These are phyloP conservation scores for Peromyscus leucopus DNA, from an alignment of 2,113 vertebrate genomes.

Conservation along the genomic window DNA sequence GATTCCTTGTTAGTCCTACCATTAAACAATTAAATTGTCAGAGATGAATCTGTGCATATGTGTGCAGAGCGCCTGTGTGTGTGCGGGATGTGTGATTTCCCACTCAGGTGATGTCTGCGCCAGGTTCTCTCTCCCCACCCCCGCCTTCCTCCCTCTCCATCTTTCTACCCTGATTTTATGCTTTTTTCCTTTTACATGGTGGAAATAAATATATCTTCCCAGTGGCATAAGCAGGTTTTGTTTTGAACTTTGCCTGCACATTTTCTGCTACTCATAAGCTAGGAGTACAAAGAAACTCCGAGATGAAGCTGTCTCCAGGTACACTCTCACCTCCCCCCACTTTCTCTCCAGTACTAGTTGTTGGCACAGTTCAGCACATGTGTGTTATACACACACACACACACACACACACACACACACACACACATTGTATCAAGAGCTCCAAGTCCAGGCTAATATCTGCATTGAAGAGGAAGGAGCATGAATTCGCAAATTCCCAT, in stretches of 20 bases:
- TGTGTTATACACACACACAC: neutral
- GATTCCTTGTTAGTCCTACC: slow-evolving; percentile 85
- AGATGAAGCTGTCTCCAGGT: neutral
- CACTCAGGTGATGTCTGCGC: slow-evolving; percentile 81
- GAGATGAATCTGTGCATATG: slow-evolving; percentile 78
- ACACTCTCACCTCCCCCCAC: neutral
- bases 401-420: too few species aligned
- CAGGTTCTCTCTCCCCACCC: slow-evolving; percentile 22
- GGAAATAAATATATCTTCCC: slow-evolving; percentile 72
- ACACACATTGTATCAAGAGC: neutral
- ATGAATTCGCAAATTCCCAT: neutral
- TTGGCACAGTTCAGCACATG: neutral
- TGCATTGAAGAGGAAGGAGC: neutral
- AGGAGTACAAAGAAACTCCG: slow-evolving; percentile 50
- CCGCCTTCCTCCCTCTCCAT: neutral
- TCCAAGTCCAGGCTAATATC: neutral
- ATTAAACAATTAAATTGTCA: slow-evolving; percentile 86
- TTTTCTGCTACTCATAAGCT: neutral
- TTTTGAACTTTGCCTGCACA: slow-evolving; percentile 27
- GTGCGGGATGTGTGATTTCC: slow-evolving; percentile 78
- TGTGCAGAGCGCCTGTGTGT: slow-evolving; percentile 72
- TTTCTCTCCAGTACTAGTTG: neutral
- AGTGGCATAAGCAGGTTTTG: slow-evolving; percentile 58
- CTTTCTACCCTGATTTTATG: slow-evolving; percentile 44
- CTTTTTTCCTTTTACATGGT: slow-evolving; percentile 68